These are phyloP conservation scores for Andrena bucephala DNA, from an alignment of 2,888 invertebrate genomes.

Conservation along the genomic window DNA sequence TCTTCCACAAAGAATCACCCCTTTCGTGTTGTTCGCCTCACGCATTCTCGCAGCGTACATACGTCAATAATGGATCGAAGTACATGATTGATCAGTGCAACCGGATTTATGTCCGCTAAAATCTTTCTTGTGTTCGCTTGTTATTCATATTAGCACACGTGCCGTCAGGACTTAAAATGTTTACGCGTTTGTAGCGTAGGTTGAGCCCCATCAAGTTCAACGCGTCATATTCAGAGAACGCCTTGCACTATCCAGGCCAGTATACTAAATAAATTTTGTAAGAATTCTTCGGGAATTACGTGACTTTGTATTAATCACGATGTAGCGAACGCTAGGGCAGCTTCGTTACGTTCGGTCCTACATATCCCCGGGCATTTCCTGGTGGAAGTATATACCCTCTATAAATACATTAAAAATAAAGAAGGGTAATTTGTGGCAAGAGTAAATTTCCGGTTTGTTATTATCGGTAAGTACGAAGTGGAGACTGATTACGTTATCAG, in stretches of 20 bases:
- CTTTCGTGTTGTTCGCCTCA: constrained; percentile 1
- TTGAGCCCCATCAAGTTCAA: constrained; percentile 30
- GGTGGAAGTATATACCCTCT: background rate
- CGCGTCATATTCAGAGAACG: constrained; percentile 42
- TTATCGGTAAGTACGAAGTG: constrained; percentile 33
- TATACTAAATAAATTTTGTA: constrained; percentile 29
- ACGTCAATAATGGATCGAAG: constrained; percentile 51
- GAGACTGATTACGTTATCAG: constrained; percentile 54
- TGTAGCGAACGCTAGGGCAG: too few species aligned
- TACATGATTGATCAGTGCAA: constrained; percentile 62
- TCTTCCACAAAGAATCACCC: too few species aligned
- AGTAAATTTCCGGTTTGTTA: constrained; percentile 38
- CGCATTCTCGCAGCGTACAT: constrained; percentile 37
- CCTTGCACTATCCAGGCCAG: constrained; percentile 8
- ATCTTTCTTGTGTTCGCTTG: constrained; percentile 82
- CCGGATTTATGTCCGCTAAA: constrained; percentile 73
- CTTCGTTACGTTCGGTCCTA: background rate
- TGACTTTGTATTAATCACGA: background rate
- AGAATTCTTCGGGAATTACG: constrained; percentile 13
- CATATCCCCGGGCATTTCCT: too few species aligned
- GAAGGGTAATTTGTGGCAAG: constrained; percentile 33
- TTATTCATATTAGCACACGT: constrained; percentile 82
- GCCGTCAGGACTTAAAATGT: constrained; percentile 73
- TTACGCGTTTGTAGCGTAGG: constrained; percentile 63
- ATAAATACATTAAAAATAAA: background rate